Evolutionary conservation across 2,888 invertebrate genomes (phyloP).

Genomic region (Linnaemya tessellans): DNA sequence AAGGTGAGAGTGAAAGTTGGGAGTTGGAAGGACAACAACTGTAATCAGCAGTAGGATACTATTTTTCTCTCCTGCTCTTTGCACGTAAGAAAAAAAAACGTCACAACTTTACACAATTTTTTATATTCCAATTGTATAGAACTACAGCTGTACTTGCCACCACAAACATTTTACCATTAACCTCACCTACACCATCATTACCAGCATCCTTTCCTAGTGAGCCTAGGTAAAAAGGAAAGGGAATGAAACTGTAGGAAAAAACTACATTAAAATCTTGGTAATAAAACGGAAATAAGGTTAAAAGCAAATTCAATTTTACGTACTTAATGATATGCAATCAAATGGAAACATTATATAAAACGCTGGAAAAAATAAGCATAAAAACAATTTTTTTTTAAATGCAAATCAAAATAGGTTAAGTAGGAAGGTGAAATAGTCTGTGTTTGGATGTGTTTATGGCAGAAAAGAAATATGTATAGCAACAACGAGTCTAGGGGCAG

Average conservation of each 20-base stretch:
- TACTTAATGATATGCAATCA: slow-evolving; percentile 72
- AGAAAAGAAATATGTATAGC: not conserved
- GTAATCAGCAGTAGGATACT: not conserved
- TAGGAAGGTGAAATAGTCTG: slow-evolving; percentile 55
- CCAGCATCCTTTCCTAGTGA: slow-evolving; percentile 11
- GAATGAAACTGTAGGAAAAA: slow-evolving; percentile 43
- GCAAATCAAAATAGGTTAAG: slow-evolving; percentile 74
- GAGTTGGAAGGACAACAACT: slow-evolving; percentile 6
- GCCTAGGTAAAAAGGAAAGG: slow-evolving; percentile 11
- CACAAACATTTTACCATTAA: slow-evolving; percentile 25
- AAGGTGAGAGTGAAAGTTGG: slow-evolving; percentile 21
- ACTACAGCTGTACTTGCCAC: slow-evolving; percentile 6
- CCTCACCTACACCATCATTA: not conserved
- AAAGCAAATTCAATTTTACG: slow-evolving; percentile 71
- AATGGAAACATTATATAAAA: slow-evolving; percentile 66
- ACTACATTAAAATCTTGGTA: slow-evolving; percentile 69
- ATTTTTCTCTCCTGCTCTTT: not conserved
- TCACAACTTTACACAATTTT: slow-evolving; percentile 52
- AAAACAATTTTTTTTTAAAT: slow-evolving; percentile 64
- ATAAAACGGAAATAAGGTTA: slow-evolving; percentile 72
- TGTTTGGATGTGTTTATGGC: not conserved
- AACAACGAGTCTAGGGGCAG: not conserved
- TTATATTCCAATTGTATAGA: slow-evolving; percentile 32
- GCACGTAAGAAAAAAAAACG: slow-evolving; percentile 47
- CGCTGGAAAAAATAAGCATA: slow-evolving; percentile 46